phyloP scores from a whole-genome alignment of 2,888 invertebrate genomes.

The Stratiomys singularior region DNA sequence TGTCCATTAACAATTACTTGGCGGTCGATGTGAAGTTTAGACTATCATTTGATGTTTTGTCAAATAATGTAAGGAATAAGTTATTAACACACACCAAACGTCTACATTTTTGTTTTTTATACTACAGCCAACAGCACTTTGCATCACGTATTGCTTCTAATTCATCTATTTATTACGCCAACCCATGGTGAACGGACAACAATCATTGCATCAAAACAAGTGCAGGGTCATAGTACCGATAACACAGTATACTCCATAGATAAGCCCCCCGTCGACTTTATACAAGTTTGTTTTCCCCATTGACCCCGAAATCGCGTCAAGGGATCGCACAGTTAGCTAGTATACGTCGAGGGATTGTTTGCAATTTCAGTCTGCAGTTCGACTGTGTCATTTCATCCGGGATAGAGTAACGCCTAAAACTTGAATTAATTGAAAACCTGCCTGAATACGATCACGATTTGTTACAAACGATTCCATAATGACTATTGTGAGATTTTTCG shows the following conservation, averaged over 20 bases:
- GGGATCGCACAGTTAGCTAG: neutral
- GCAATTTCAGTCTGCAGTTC: neutral
- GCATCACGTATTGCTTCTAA: neutral
- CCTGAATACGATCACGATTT: too few relatives aligned
- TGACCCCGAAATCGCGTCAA: slow-evolving; percentile 10
- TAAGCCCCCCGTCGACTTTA: slow-evolving; percentile 9
- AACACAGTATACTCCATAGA: neutral
- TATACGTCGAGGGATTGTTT: neutral
- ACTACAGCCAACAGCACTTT: neutral
- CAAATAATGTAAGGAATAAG: too few relatives aligned
- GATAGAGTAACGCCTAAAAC: too few relatives aligned
- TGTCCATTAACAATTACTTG: neutral
- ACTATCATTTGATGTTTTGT: too few relatives aligned
- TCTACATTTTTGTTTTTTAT: neutral
- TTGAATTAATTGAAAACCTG: too few relatives aligned
- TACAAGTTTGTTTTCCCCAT: slow-evolving; percentile 9
- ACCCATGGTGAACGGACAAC: neutral
- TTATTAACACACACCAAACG: too few relatives aligned
- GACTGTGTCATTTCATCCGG: neutral
- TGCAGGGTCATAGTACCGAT: slow-evolving; percentile 22
- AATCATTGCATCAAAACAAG: slow-evolving; percentile 12
- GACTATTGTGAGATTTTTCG: slow-evolving; percentile 72
- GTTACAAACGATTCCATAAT: too few relatives aligned
- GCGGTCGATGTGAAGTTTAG: neutral
- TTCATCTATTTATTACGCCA: neutral